Evolutionary conservation across 1,140 invertebrate genomes (phyloP).

Genomic region (Samia ricini): DNA sequence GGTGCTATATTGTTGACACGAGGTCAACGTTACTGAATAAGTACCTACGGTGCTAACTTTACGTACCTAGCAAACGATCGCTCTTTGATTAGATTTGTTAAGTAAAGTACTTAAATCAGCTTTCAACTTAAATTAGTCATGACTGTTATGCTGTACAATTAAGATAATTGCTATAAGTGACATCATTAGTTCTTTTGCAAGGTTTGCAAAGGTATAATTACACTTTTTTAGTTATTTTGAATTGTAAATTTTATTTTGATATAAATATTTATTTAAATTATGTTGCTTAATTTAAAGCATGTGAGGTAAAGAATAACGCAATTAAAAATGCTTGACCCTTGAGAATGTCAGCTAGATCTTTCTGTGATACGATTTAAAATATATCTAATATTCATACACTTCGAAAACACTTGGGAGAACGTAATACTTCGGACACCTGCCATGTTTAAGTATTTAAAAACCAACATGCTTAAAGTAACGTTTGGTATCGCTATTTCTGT

Average conservation of each 20-base stretch:
- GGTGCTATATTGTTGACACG: not conserved
- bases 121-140: not conserved
- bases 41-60: not conserved
- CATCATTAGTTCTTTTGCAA: no score
- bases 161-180: no score
- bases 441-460: not conserved
- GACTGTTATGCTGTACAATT: no score
- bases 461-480: conserved; percentile 32
- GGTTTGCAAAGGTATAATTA: no score
- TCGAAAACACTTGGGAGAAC: not conserved
- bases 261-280: no score
- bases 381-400: not conserved
- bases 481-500: conserved; percentile 29
- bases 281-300: no score
- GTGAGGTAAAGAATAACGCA: no score
- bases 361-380: not conserved
- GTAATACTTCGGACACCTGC: not conserved
- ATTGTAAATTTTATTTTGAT: no score
- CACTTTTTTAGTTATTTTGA: no score
- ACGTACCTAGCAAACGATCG: not conserved
- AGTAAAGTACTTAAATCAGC: not conserved
- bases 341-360: no score
- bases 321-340: no score
- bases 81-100: not conserved
- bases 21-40: not conserved